Evolutionary conservation across 2,797 vertebrate genomes (phyloP).

Genomic region (Orestias chungarensis): DNA sequence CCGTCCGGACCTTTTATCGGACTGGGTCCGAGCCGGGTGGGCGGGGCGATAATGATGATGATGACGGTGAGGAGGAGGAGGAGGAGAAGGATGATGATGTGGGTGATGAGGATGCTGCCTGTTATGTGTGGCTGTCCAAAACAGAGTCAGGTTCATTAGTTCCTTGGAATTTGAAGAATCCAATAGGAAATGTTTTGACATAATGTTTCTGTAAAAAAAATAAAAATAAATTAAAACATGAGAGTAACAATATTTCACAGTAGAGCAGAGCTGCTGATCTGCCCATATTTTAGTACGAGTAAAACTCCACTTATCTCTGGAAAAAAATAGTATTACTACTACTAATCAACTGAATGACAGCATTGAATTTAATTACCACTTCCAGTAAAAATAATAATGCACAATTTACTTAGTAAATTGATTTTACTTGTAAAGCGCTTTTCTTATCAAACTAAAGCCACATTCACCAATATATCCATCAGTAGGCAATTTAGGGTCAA

Average conservation of each 20-base stretch:
- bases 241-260: background rate
- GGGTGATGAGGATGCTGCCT: conserved; percentile 34
- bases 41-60: conserved; percentile 13
- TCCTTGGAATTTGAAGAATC: background rate
- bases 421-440: no score
- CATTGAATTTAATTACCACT: no score
- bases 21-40: conserved; percentile 8
- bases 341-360: no score
- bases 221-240: no score
- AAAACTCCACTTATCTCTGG: background rate
- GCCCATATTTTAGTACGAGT: no score
- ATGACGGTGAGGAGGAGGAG: conserved; percentile 36
- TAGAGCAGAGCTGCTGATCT: background rate
- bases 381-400: no score
- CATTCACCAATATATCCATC: no score
- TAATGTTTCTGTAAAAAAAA: background rate
- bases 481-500: no score
- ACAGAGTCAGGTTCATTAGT: background rate
- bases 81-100: conserved; percentile 37
- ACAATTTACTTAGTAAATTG: no score
- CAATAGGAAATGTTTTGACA: background rate
- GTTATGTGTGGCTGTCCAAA: conserved; percentile 49
- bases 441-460: no score
- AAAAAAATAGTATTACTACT: background rate
- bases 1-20: conserved; percentile 46